Conservation (phyloP, 2,888 invertebrate species). For the Chorisops tibialis region DNA sequence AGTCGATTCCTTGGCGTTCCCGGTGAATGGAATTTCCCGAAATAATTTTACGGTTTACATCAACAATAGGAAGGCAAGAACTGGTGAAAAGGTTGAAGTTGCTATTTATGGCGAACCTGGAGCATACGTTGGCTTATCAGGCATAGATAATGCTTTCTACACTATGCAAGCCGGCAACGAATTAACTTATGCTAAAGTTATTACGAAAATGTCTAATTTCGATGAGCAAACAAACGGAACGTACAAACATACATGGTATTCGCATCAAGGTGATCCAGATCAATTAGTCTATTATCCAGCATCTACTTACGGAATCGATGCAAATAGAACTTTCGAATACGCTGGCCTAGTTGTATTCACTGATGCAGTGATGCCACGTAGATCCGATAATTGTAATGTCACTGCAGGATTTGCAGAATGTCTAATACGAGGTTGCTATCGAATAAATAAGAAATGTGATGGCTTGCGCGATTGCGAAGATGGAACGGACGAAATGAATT, state of each 20-base stretch:
- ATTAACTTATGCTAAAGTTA: conserved; percentile 78
- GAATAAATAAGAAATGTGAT: conserved; percentile 73
- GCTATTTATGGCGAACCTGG: conserved; percentile 93
- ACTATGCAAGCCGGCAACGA: conserved; percentile 93
- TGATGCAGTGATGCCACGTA: conserved; percentile 74
- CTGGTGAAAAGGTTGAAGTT: conserved; percentile 89
- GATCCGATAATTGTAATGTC: conserved; percentile 67
- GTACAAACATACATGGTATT: conserved; percentile 77
- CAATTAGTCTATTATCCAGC: conserved; percentile 83
- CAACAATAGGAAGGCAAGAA: conserved; percentile 90
- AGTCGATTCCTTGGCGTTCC: conserved; percentile 92
- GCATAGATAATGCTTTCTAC: conserved; percentile 83
- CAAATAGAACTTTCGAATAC: conserved; percentile 89
- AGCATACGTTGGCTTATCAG: conserved; percentile 88
- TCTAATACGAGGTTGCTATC: conserved; percentile 77
- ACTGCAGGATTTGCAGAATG: conserved; percentile 76
- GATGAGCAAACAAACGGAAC: conserved; percentile 85
- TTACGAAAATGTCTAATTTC: conserved; percentile 83
- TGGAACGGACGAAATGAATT: conserved; percentile 80
- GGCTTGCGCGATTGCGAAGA: conserved; percentile 74
- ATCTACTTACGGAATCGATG: conserved; percentile 88
- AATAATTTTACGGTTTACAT: conserved; percentile 86
- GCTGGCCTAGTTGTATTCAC: conserved; percentile 87
- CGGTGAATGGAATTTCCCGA: conserved; percentile 89
- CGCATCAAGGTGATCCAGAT: conserved; percentile 80